phyloP scores from a whole-genome alignment of 1,140 invertebrate genomes.

The Brachionus manjavacas region DNA sequence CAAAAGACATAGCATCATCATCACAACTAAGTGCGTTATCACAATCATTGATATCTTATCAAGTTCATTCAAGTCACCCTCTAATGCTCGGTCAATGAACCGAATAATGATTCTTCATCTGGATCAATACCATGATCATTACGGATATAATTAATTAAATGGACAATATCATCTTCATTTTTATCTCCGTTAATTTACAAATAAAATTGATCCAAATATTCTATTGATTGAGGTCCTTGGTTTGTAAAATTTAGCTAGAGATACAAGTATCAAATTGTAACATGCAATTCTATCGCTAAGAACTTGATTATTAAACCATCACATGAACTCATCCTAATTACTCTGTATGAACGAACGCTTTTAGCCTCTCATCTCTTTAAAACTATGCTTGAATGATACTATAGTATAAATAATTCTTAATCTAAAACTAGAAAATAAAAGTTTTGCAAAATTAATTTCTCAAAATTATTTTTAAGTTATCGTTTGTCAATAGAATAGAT shows the following conservation, averaged over 20 bases:
- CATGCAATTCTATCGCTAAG: not conserved
- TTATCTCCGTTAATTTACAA: not conserved
- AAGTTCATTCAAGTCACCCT: no score
- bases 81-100: no score
- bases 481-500: no score
- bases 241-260: not conserved
- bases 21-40: no score
- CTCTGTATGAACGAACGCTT: conserved; percentile 1
- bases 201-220: not conserved
- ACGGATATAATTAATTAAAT: not conserved
- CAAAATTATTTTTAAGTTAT: no score
- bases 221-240: not conserved
- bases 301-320: not conserved
- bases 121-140: no score
- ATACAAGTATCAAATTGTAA: conserved; percentile 3
- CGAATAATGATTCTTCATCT: no score
- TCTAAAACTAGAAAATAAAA: no score
- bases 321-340: not conserved
- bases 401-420: no score
- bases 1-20: no score
- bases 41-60: no score
- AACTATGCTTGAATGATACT: not conserved
- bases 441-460: no score
- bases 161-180: not conserved
- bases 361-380: not conserved